These are phyloP conservation scores for Mechanitis messenoides DNA, from an alignment of 2,888 invertebrate species.

Conservation along the genomic window DNA sequence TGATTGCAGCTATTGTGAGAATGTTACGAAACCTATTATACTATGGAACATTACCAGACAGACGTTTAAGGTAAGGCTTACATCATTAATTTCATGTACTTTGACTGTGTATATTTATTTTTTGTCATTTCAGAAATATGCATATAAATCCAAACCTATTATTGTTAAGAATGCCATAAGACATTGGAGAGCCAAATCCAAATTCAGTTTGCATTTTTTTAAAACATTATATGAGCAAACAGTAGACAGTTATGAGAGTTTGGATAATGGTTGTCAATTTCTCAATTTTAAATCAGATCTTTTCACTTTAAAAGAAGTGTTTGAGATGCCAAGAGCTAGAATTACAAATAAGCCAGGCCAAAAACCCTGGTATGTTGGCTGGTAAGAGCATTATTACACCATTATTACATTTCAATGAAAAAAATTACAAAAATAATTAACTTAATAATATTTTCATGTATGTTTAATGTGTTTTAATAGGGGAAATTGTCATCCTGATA, in stretches of 20 bases:
- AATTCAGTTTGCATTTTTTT: conserved; percentile 81
- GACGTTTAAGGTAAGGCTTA: conserved; percentile 76
- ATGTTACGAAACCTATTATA: conserved; percentile 80
- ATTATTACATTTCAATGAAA: too few relatives aligned
- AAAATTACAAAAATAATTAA: too few relatives aligned
- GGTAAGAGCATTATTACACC: conserved; percentile 74
- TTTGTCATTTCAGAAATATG: conserved; percentile 71
- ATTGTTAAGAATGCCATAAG: conserved; percentile 84
- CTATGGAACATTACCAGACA: conserved; percentile 81
- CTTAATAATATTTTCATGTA: too few relatives aligned
- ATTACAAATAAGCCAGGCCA: conserved; percentile 78
- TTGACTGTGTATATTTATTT: neutral
- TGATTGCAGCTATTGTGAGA: conserved; percentile 86
- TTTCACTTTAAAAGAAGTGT: conserved; percentile 84
- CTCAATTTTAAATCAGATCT: conserved; percentile 90
- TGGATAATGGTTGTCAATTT: conserved; percentile 90
- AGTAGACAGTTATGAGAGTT: conserved; percentile 82
- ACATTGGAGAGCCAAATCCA: conserved; percentile 85
- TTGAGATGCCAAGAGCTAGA: conserved; percentile 82
- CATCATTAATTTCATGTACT: neutral
- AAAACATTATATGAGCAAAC: conserved; percentile 81
- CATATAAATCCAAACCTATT: conserved; percentile 87
- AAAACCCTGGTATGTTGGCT: conserved; percentile 92
- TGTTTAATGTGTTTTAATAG: conserved; percentile 51
- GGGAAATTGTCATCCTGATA: conserved; percentile 92